Evolutionary conservation across 2,888 invertebrate genomes (phyloP).

Genomic region (Heliconius hortense): DNA sequence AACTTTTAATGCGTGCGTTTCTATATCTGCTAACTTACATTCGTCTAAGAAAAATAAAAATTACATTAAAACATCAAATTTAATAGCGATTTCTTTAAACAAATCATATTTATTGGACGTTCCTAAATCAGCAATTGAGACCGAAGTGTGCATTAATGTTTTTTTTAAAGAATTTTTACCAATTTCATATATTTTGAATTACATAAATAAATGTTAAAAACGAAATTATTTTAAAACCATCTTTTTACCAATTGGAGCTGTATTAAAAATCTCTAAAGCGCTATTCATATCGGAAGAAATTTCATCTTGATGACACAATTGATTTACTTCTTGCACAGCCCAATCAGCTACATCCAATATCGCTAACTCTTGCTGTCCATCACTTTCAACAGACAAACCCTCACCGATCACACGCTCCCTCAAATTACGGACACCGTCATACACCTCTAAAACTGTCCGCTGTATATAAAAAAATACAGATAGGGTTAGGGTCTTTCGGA

Average conservation of each 20-base stretch:
- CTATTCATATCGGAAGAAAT: conserved; percentile 53
- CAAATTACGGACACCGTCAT: conserved; percentile 58
- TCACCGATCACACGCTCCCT: conserved; percentile 64
- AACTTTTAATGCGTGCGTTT: conserved; percentile 58
- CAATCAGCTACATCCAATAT: conserved; percentile 74
- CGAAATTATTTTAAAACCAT: too few species aligned
- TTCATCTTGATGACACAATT: conserved; percentile 64
- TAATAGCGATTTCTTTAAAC: background rate
- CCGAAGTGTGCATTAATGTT: background rate
- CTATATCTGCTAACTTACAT: conserved; percentile 57
- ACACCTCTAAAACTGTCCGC: conserved; percentile 69
- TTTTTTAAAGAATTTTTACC: background rate
- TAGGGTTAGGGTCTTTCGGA: background rate
- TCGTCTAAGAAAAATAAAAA: conserved; percentile 55
- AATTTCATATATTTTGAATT: background rate
- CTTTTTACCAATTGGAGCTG: conserved; percentile 57
- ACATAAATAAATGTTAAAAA: background rate
- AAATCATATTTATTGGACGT: background rate
- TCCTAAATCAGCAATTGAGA: background rate
- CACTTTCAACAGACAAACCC: conserved; percentile 57
- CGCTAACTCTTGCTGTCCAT: conserved; percentile 61
- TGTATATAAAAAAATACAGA: conserved; percentile 39
- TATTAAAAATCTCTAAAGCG: conserved; percentile 58
- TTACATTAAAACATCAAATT: background rate
- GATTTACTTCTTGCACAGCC: conserved; percentile 67